Conservation (phyloP, 2,797 vertebrate genomes). For the Phylloscopus collybita region DNA sequence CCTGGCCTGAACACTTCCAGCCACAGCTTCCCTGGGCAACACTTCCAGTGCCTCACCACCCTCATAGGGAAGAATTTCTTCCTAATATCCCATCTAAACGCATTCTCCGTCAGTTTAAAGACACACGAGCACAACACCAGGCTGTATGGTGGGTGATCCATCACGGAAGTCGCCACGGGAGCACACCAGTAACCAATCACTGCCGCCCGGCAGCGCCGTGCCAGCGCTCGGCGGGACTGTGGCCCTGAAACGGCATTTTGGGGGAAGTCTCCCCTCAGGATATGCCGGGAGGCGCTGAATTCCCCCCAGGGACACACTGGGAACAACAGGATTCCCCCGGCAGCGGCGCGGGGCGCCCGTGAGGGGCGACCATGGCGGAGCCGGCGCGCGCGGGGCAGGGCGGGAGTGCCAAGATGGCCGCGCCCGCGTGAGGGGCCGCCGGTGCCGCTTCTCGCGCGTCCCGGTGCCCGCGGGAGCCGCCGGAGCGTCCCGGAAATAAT, state of each 20-base stretch:
- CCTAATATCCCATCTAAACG: not conserved
- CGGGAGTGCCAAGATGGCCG: slow-evolving; percentile 88
- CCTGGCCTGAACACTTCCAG: not conserved
- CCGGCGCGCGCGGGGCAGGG: slow-evolving; percentile 66
- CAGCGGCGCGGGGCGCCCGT: fast-evolving
- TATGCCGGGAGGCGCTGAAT: fast-evolving
- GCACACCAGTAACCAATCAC: not conserved
- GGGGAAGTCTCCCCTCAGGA: not conserved
- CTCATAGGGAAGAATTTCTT: not conserved
- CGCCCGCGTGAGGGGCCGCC: slow-evolving; percentile 79
- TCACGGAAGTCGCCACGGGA: not conserved
- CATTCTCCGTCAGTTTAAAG: not conserved
- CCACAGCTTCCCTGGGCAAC: not conserved
- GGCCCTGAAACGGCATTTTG: fast-evolving
- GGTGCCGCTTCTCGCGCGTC: not conserved
- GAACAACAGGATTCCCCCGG: fast-evolving
- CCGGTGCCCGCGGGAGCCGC: not conserved
- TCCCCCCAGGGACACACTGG: not conserved
- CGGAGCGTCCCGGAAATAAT: slow-evolving; percentile 88
- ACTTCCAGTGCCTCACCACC: not conserved
- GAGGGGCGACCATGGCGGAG: not conserved
- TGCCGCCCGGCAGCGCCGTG: not conserved
- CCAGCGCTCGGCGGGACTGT: not conserved
- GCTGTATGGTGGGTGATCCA: not conserved
- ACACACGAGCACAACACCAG: not conserved